These are phyloP conservation scores for Sphyrna mokarran DNA, from an alignment of 2,113 vertebrate species.

Conservation along the genomic window DNA sequence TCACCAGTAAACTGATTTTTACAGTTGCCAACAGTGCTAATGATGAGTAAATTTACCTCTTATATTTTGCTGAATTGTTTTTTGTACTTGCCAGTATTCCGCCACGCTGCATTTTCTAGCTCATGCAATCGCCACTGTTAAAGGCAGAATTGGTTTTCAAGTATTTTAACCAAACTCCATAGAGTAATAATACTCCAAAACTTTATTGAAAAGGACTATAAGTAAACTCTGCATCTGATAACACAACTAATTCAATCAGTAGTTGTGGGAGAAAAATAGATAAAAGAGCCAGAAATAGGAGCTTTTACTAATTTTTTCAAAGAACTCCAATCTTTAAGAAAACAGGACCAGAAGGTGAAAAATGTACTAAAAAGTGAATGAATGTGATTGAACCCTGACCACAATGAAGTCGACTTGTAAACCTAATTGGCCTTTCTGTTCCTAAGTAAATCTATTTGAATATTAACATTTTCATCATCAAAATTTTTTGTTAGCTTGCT, in stretches of 20 bases:
- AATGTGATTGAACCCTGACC: not conserved
- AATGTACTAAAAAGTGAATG: not conserved
- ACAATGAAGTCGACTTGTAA: not conserved
- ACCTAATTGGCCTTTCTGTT: not conserved
- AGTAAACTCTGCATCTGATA: not conserved
- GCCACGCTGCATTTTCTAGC: not conserved
- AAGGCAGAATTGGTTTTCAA: no score
- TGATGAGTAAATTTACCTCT: not conserved
- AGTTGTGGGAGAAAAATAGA: not conserved
- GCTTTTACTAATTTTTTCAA: not conserved
- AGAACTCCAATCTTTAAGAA: not conserved
- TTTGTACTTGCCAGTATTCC: not conserved
- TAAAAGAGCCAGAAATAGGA: not conserved
- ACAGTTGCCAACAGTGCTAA: not conserved
- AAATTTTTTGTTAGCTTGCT: no score
- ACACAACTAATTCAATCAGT: not conserved
- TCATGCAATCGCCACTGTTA: no score
- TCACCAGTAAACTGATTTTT: not conserved
- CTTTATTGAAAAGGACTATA: not conserved
- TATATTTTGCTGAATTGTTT: not conserved
- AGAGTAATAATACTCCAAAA: no score
- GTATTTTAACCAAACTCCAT: no score
- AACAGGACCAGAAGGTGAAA: not conserved
- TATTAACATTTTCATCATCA: not conserved
- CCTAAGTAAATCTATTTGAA: not conserved